Base-by-base conservation (phyloP, 2,888 invertebrate genomes). In the Scaptomyza caliginosa region DNA sequence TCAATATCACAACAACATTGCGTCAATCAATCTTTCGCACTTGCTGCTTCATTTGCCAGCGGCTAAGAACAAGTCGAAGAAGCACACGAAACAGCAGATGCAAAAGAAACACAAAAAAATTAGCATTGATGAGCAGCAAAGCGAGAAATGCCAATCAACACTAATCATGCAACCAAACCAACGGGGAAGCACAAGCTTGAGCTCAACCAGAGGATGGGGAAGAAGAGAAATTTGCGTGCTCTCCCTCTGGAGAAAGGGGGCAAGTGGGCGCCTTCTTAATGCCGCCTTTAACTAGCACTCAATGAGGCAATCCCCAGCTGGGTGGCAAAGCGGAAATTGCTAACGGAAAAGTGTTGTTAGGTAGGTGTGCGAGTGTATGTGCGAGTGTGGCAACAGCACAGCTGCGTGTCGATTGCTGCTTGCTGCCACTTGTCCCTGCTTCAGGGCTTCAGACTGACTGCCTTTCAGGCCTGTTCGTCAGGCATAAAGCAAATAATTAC, bases 81-180 rank as follows among this genome's bases (percentile, higher is more conserved):
- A n/a, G n/a, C n/a, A n/a, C n/a, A n/a, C 16, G 11, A 17, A 36
- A 24, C 39, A 40, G 63, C 58, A 49, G 54, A 34, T 42, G 32
- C 46, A 54, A 43, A 60, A 55, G 34, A 46, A 40, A 30, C 5
- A 63, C 24, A 40, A 26, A 64, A 66, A 84, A 80, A 84, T 81
- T 82, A 82, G 84, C 86, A 86, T 86, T 86, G 87, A 87, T 83
- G 86, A 86, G 87, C 88, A 88, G 74, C 77, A 86, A 81, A 77
- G 86, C 87, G 79, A 85, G 73, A 87, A 88, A 86, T 85, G 83
- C 88, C 88, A 88, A 88, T 88, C 88, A 87, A 79, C 87, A 87
- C 87, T 88, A 88, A 88, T 88, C 88, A 88, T 76, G 67, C 66
- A 13, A 6, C 40, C 59, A 26, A 42, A 50, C n/a, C n/a, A 51